These are phyloP conservation scores for Agrochola circellaris DNA, from an alignment of 2,888 invertebrate genomes.

Conservation along the genomic window DNA sequence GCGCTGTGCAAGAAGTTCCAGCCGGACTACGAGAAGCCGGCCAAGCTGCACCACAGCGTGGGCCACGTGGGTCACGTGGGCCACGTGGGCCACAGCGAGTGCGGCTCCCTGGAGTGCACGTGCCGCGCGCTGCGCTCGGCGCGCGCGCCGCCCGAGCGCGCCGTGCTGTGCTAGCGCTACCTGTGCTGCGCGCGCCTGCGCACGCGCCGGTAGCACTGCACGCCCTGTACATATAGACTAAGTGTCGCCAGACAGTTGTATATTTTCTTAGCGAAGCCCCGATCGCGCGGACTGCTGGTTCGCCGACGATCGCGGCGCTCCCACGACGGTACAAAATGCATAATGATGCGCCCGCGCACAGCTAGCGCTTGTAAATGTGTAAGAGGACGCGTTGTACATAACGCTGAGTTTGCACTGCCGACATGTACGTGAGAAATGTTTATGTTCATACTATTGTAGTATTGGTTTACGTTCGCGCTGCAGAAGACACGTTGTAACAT, in stretches of 20 bases:
- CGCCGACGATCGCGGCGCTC: conserved; percentile 72
- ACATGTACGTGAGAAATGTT: conserved; percentile 42
- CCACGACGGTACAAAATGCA: conserved; percentile 87
- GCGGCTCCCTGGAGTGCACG: conserved; percentile 64
- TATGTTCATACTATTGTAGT: conserved; percentile 43
- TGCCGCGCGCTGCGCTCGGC: conserved; percentile 60
- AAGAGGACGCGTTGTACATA: conserved; percentile 55
- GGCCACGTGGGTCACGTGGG: conserved; percentile 25
- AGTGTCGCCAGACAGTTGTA: conserved; percentile 69
- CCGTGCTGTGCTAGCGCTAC: conserved; percentile 76
- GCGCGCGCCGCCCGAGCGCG: conserved; percentile 64
- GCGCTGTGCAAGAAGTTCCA: conserved; percentile 90
- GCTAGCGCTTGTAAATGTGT: conserved; percentile 63
- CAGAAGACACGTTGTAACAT: conserved; percentile 50
- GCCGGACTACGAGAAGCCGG: conserved; percentile 89
- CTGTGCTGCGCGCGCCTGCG: conserved; percentile 57
- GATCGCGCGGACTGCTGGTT: conserved; percentile 79
- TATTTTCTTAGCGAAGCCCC: conserved; percentile 79
- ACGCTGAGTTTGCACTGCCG: conserved; percentile 54
- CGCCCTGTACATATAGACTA: conserved; percentile 71
- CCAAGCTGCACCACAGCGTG: conserved; percentile 73
- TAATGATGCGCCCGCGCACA: conserved; percentile 76
- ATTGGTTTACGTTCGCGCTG: conserved; percentile 47
- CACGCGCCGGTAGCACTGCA: conserved; percentile 46
- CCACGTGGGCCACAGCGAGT: conserved; percentile 51